phyloP scores from a whole-genome alignment of 1,140 invertebrate genomes.

The Anastrepha ludens region DNA sequence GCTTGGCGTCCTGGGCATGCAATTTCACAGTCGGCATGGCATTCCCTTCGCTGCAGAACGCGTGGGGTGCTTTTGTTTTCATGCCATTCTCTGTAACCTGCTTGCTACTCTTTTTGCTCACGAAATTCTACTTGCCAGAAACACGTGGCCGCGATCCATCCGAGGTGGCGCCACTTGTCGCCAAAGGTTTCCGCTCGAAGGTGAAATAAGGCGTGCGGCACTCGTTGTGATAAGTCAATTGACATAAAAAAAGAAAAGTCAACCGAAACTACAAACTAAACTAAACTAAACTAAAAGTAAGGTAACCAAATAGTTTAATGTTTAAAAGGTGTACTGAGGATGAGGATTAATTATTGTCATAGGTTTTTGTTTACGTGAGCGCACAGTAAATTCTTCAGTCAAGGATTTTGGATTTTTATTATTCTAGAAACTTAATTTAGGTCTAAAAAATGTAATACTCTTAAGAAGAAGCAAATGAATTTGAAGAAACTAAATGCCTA shows the following conservation, averaged over 20 bases:
- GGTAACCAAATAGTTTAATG: too few species aligned
- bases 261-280: too few species aligned
- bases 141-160: slow-evolving; percentile 80
- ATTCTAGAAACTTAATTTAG: too few species aligned
- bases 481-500: too few species aligned
- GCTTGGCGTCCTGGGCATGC: slow-evolving; percentile 90
- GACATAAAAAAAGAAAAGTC: neutral
- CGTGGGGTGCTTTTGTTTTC: slow-evolving; percentile 83
- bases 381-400: too few species aligned
- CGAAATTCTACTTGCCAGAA: slow-evolving; percentile 83
- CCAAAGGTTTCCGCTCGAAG: slow-evolving; percentile 74
- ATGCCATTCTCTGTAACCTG: slow-evolving; percentile 81
- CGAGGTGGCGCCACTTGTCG: slow-evolving; percentile 77
- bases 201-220: slow-evolving; percentile 60
- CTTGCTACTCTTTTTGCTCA: slow-evolving; percentile 79
- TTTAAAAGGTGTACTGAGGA: too few species aligned
- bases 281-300: neutral
- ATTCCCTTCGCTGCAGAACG: slow-evolving; percentile 81
- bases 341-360: too few species aligned
- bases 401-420: too few species aligned
- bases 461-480: too few species aligned
- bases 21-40: slow-evolving; percentile 92
- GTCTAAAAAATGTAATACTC: too few species aligned
- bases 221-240: neutral
- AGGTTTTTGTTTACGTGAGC: too few species aligned